phyloP scores from a whole-genome alignment of 1,140 invertebrate genomes.

The Brachystomella parvula region DNA sequence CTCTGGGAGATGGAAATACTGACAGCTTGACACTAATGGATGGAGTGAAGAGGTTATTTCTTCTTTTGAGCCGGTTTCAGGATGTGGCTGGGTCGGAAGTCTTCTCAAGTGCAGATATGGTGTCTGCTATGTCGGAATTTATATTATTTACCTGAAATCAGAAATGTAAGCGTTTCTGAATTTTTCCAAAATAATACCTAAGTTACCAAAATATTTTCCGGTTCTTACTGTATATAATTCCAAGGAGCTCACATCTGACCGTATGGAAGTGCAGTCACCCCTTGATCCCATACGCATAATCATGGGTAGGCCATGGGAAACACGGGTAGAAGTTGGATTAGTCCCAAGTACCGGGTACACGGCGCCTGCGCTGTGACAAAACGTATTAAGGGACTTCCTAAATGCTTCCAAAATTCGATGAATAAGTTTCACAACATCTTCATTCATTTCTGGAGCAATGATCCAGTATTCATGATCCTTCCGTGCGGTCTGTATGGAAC shows the following conservation, averaged over 20 bases:
- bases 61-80: too few species aligned
- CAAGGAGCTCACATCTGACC: conserved; percentile 41
- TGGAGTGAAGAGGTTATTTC: too few species aligned
- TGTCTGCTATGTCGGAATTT: conserved; percentile 25
- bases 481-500: conserved; percentile 41
- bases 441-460: conserved; percentile 40
- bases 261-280: conserved; percentile 39
- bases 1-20: too few species aligned
- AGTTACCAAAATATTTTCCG: background rate
- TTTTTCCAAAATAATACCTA: background rate
- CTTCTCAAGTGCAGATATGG: conserved; percentile 10
- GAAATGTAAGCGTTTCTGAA: background rate
- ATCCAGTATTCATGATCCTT: conserved; percentile 48
- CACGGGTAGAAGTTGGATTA: background rate
- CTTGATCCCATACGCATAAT: conserved; percentile 39
- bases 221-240: conserved; percentile 39
- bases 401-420: conserved; percentile 44
- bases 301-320: conserved; percentile 31
- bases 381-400: conserved; percentile 42
- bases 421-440: conserved; percentile 43
- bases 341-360: conserved; percentile 41
- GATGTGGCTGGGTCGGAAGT: too few species aligned
- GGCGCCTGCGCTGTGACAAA: conserved; percentile 44
- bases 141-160: conserved; percentile 30
- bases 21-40: too few species aligned